phyloP scores from a whole-genome alignment of 2,888 invertebrate species.

The Adelognathus sp. region DNA sequence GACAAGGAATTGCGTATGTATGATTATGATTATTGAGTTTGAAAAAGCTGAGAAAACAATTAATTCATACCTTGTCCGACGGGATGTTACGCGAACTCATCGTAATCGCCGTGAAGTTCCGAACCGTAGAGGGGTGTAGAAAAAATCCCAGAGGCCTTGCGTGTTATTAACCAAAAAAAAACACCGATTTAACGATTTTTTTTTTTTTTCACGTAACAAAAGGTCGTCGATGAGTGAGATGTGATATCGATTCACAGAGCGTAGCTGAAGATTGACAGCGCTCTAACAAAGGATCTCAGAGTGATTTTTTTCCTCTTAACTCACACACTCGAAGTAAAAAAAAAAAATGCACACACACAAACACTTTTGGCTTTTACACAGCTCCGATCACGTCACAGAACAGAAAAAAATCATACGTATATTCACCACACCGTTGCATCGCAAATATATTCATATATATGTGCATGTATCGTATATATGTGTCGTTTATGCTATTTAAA shows the following conservation, averaged over 20 bases:
- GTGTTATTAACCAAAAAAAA: slow-evolving; percentile 64
- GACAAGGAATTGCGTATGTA: no score
- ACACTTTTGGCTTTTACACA: slow-evolving; percentile 8
- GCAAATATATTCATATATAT: slow-evolving; percentile 9
- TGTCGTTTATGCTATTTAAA: background rate
- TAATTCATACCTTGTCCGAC: slow-evolving; percentile 88
- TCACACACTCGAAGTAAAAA: slow-evolving; percentile 43
- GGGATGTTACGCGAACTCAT: slow-evolving; percentile 92
- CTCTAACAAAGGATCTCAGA: slow-evolving; percentile 41
- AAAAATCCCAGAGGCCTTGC: slow-evolving; percentile 74
- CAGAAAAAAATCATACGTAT: slow-evolving; percentile 25
- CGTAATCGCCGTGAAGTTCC: slow-evolving; percentile 75
- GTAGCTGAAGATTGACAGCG: slow-evolving; percentile 39
- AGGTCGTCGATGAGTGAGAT: background rate
- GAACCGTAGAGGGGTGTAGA: slow-evolving; percentile 57
- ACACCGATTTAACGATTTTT: slow-evolving; percentile 65
- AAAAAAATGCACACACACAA: slow-evolving; percentile 13
- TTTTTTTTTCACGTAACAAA: slow-evolving; percentile 2
- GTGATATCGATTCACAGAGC: background rate
- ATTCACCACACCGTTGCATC: slow-evolving; percentile 51
- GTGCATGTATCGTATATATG: background rate
- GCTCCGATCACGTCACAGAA: slow-evolving; percentile 47
- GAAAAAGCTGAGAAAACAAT: slow-evolving; percentile 47
- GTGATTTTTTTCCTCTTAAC: background rate
- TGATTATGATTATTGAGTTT: background rate